phyloP scores from a whole-genome alignment of 2,113 vertebrate species.

The Marcusenius ussheri region DNA sequence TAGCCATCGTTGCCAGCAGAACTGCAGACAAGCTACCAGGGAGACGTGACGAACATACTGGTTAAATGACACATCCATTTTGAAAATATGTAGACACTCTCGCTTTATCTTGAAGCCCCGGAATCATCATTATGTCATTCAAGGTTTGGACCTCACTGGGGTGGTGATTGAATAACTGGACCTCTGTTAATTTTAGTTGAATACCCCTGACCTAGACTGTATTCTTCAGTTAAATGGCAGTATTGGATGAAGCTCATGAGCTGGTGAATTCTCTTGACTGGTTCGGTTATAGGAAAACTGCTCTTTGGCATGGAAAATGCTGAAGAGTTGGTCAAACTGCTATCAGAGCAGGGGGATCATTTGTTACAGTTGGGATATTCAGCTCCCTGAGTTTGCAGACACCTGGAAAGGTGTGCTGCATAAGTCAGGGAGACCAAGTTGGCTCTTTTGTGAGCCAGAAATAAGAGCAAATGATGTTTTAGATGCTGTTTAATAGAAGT shows the following conservation, averaged over 20 bases:
- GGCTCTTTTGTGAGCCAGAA: not conserved
- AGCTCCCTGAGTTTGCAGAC: not conserved
- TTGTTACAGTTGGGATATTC: not conserved
- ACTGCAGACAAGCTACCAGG: not conserved
- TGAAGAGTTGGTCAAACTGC: not conserved
- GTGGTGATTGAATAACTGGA: not conserved
- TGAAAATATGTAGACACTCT: not conserved
- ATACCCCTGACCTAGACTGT: not conserved
- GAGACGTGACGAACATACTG: not conserved
- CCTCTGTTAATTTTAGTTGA: not conserved
- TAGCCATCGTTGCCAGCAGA: not conserved
- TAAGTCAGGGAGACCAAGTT: not conserved
- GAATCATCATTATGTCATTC: not conserved
- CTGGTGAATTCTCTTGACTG: not conserved
- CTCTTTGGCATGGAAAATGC: not conserved
- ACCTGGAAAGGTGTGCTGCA: not conserved
- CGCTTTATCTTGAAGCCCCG: not conserved
- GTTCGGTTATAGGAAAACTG: not conserved
- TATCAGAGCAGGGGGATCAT: not conserved
- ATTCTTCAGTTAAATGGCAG: not conserved
- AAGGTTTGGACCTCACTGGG: not conserved
- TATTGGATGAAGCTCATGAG: not conserved
- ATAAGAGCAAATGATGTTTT: not conserved
- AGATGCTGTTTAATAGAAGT: not conserved
- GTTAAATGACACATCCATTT: not conserved